Conservation (phyloP, 2,797 vertebrate species). For the Trematocara caparti region DNA sequence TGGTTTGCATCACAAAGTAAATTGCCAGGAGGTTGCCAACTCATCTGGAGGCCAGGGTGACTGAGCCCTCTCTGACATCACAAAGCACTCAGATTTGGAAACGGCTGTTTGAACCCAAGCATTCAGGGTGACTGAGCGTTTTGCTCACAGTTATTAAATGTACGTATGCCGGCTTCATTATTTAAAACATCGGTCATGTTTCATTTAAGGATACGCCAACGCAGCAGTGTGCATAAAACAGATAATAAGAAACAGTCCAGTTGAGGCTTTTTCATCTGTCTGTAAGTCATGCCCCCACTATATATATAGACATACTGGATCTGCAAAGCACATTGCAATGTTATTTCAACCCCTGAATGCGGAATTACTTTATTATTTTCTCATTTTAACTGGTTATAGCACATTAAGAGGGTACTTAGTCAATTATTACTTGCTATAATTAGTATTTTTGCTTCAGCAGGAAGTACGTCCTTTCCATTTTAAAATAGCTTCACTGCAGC, state of each 20-base stretch:
- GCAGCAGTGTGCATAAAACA: background rate
- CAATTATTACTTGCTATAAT: background rate
- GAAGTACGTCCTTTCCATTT: background rate
- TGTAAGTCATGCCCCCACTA: background rate
- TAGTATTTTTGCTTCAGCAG: background rate
- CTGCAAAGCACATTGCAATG: background rate
- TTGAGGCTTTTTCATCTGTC: background rate
- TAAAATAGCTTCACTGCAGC: background rate
- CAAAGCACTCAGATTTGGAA: background rate
- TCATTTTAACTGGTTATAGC: background rate
- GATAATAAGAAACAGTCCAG: background rate
- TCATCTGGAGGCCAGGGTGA: background rate
- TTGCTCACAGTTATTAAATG: background rate
- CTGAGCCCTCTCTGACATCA: background rate
- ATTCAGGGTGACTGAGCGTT: accelerated
- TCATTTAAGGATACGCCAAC: background rate
- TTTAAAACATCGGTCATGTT: accelerated
- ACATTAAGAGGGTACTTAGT: background rate
- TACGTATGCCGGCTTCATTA: background rate
- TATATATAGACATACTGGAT: background rate
- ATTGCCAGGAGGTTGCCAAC: background rate
- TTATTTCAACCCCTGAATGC: background rate
- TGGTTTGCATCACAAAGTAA: no score
- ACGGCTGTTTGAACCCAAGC: background rate
- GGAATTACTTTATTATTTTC: background rate